Conservation (phyloP, 1,140 invertebrate species). For the Dufourea novaeangliae region DNA sequence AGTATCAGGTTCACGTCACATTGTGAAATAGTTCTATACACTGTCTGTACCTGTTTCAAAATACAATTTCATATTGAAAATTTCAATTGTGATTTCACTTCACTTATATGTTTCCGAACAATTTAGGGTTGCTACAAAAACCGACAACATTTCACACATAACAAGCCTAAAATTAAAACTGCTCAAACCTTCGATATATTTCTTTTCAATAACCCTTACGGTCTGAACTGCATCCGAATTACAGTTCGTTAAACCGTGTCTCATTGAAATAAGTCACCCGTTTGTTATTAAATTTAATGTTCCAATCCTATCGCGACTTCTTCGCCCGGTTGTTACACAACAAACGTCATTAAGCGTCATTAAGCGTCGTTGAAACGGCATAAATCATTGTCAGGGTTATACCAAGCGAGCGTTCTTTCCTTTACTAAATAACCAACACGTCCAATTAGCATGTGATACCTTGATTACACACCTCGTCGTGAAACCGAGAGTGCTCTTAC, state of each 20-base stretch:
- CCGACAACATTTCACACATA: no score
- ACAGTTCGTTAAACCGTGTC: not conserved
- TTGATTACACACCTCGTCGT: constrained; percentile 1
- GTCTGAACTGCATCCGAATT: not conserved
- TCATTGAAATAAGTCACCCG: no score
- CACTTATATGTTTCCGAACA: no score
- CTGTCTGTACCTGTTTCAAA: no score
- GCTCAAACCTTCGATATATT: no score
- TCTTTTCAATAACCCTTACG: no score
- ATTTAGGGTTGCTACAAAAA: no score
- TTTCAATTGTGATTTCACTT: no score
- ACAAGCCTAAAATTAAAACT: no score
- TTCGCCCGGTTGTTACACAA: not conserved
- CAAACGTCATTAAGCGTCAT: constrained; percentile 7
- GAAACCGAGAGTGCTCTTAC: not conserved
- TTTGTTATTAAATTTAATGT: not conserved
- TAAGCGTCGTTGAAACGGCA: not conserved
- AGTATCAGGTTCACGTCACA: no score
- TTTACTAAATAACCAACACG: not conserved
- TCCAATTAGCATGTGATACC: constrained; percentile 30
- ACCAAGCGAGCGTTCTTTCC: not conserved
- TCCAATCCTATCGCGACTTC: not conserved
- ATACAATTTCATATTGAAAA: no score
- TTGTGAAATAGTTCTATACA: no score
- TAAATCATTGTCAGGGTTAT: not conserved